Base-by-base conservation (phyloP, 2,888 invertebrate species). In the Mantis religiosa region DNA sequence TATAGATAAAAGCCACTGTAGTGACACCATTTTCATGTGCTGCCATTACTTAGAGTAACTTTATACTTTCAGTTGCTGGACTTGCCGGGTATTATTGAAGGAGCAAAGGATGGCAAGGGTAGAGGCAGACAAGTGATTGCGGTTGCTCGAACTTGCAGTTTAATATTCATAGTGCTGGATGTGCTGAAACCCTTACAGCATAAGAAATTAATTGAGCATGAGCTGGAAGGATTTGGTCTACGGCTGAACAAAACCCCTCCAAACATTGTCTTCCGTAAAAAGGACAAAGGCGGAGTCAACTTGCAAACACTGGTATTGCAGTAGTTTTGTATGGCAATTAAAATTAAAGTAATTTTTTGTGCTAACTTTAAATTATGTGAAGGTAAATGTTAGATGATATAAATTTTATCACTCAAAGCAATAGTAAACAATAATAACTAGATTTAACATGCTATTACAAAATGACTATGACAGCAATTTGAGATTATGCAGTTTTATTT, bases 51-150 rank as follows among this genome's bases (percentile, higher is more conserved):
- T 20, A 28, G 28, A 88, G 87, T 25, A 28, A 2, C 25, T 25
- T n/a, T 84, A 34, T 7, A 88, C 83, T 91, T 93, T 90, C 93
- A 99, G 97, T 94, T 99, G 89, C 95, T 99, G 15, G 99, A 99
- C 96, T 95, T 99, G 92, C 99, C 99, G 90, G 99, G 99, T 94
- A 99, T 99, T 93, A 99, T 99, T 91, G 99, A 99, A 94, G 99
- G 99, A 90, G 99, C 99, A 0, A 99, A 99, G 93, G 99, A 99
- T 93, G 99, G 99, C 90, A 99, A 99, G 93, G 99, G 99, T 94
- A 94, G 99, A 93, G 99, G 99, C 94, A 95, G 99, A 90, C 99
- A 99, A 93, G 99, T 99, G 6, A 99, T 99, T 92, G 99, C 99
- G 1, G 99, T 99, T 0, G 99, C 99, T 0, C 95, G 99, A 89